Conservation (phyloP, 2,888 invertebrate species). For the Euplagia quadripunctaria region DNA sequence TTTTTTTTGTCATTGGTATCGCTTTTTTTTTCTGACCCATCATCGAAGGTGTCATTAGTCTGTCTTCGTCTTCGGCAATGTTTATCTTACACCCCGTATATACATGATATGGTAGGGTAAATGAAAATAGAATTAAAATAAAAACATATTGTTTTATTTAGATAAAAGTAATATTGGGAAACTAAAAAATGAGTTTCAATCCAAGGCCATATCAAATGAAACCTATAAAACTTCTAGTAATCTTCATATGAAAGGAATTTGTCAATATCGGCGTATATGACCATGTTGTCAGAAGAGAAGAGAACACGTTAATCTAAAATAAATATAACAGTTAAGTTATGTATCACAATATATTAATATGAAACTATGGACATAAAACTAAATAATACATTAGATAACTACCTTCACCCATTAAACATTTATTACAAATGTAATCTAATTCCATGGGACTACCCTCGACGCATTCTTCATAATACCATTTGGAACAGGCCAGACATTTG, state of each 20-base stretch:
- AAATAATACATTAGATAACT: too few species aligned
- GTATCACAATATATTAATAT: too few species aligned
- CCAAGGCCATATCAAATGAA: constrained; percentile 8
- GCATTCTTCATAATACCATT: constrained; percentile 16
- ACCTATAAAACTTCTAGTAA: not conserved
- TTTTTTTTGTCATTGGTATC: too few species aligned
- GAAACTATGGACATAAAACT: too few species aligned
- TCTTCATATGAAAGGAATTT: constrained; percentile 1
- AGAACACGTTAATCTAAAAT: too few species aligned
- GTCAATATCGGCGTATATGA: constrained; percentile 10
- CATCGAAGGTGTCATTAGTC: too few species aligned
- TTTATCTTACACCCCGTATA: not conserved
- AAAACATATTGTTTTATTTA: not conserved
- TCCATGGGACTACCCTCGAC: constrained; percentile 12
- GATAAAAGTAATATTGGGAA: not conserved
- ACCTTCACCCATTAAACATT: constrained; percentile 4
- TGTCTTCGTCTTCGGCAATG: too few species aligned
- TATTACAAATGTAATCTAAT: constrained; percentile 16
- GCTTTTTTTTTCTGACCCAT: too few species aligned
- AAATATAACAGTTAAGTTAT: too few species aligned
- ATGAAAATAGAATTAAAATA: constrained; percentile 1
- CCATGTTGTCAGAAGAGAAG: not conserved
- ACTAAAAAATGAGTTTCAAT: constrained; percentile 6
- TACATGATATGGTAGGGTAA: too few species aligned
- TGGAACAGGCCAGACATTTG: constrained; percentile 15